phyloP scores from a whole-genome alignment of 1,140 invertebrate genomes.

The Pseudomyrmex gracilis region DNA sequence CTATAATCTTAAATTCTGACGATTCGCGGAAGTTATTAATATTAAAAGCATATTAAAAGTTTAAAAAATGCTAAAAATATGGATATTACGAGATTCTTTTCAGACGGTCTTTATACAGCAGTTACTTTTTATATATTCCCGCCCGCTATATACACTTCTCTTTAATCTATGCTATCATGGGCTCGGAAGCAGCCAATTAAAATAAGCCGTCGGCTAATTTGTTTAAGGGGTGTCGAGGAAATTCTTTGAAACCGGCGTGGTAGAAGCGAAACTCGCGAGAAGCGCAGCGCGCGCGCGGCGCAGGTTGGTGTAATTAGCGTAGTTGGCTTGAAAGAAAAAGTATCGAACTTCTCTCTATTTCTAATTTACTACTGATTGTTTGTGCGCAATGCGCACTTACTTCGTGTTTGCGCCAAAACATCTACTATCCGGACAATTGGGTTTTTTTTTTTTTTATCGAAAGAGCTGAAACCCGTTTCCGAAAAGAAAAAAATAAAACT shows the following conservation, averaged over 20 bases:
- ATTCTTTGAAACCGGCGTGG: slow-evolving; percentile 20
- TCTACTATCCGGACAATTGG: too few species aligned
- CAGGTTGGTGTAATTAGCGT: background rate
- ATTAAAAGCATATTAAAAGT: slow-evolving; percentile 14
- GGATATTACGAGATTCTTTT: background rate
- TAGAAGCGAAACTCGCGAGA: background rate
- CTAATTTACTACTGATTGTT: slow-evolving; percentile 4
- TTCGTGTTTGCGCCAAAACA: background rate
- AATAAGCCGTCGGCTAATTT: slow-evolving; percentile 26
- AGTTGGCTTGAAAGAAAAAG: background rate
- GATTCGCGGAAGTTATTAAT: background rate
- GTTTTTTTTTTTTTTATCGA: too few species aligned
- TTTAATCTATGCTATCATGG: slow-evolving; percentile 34
- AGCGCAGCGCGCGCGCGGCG: background rate
- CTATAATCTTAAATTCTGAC: background rate
- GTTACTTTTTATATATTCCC: slow-evolving; percentile 5
- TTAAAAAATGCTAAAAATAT: slow-evolving; percentile 14
- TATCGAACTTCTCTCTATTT: background rate
- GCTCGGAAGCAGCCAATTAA: slow-evolving; percentile 13
- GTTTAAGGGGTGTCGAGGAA: slow-evolving; percentile 13
- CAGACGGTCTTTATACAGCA: background rate
- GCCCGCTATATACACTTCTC: background rate
- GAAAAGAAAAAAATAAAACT: background rate
- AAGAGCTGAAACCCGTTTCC: too few species aligned
- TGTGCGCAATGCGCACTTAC: background rate